Base-by-base conservation (phyloP, 1,140 invertebrate species). In the Battus philenor region DNA sequence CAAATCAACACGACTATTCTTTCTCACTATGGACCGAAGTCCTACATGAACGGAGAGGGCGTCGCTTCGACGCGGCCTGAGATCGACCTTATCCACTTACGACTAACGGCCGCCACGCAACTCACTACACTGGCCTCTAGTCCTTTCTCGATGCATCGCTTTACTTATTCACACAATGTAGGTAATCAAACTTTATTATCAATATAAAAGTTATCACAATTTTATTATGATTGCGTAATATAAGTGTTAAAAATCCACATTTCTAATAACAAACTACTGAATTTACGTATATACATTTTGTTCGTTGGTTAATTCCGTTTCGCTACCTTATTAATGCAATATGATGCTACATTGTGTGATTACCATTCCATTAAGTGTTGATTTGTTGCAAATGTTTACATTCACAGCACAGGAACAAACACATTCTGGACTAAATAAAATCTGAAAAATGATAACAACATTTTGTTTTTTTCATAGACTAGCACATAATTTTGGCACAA, bases 361-460 rank as follows among this genome's bases (percentile, higher is more conserved):
- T 50, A 54, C 15, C 41, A 45, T 52, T 54, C 59, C 65, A 57
- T 67, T 59, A 57, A 54, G 76, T 82, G 76, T 85, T 81, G 80
- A 78, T 85, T 85, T 82, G 80, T 79, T 68, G 52, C 62, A 67
- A 76, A 68, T 67, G 59, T 71, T 75, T 68, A 69, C 29, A 63
- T 80, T 82, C 81, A 82, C 76, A 85, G 78, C 78, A 74, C 77
- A 81, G 75, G 70, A 85, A 79, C 76, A 81, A 82, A 85, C 71
- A 75, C 73, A 85, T 84, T 85, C 68, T 81, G 81, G 78, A 85
- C 78, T 84, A 79, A 82, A 85, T 85, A 82, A 85, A 85, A 85
- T 85, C 74, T 85, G 81, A 82, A 85, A 75, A 84, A 80, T 82
- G 76, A 82, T 85, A 82, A 85, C 77, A 85, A 82, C 73, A 75